Base-by-base conservation (phyloP, 2,888 invertebrate genomes). In the Bellardia bayeri region DNA sequence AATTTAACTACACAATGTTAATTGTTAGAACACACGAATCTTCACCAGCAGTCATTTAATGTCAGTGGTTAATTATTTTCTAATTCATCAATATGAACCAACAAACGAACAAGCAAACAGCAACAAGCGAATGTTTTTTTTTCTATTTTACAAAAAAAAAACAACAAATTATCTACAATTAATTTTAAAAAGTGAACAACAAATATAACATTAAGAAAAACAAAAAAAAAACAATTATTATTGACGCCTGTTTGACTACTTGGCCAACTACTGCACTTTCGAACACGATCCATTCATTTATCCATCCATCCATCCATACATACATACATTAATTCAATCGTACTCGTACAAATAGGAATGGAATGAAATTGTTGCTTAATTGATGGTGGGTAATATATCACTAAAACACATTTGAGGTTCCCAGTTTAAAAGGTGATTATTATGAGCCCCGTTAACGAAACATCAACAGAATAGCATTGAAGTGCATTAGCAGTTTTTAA, bases 321-420 rank as follows among this genome's bases (percentile, higher is more conserved):
- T 40, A 33, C 49, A 37, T 49, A 42, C 64, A n/a, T n/a, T n/a
- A n/a, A 64, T 72, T 81, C 81, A 72, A 76, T 69, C 76, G 63
- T 58, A 76, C 66, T 23, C 56, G 9, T 63, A 45, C 56, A 79
- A 45, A 45, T 11, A 3, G 45, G 45, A 49, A 16, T 61, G 61
- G 68, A 75, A 75, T 61, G 23, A 74, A 87, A 85, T 85, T 75
- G 49, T 69, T 87, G 84, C 82, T 79, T 87, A 86, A 87, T 85
- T 88, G 82, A 88, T 88, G 78, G 86, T 49, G 69, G 54, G 76
- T 51, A 82, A 87, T 88, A 80, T 80, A 88, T 88, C 88, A 87
- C 75, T 54, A 14, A 64, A 86, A 72, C 71, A 76, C 78, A 71
- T 82, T 69, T 82, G 16, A 51, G 33, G 51, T 16, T 33, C 6